Evolutionary conservation across 2,888 invertebrate species (phyloP).

Genomic region (Idaea biselata): DNA sequence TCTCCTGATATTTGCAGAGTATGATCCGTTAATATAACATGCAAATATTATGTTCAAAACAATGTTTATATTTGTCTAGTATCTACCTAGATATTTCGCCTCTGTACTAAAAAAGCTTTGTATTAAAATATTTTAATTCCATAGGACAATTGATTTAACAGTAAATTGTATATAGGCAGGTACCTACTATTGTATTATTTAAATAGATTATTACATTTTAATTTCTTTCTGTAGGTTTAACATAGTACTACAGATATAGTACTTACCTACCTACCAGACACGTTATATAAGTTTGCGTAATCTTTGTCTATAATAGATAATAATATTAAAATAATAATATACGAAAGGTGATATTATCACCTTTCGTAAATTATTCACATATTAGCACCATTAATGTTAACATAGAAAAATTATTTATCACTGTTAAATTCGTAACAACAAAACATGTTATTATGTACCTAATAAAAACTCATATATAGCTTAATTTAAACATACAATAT

Average conservation of each 20-base stretch:
- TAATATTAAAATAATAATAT: too few species aligned
- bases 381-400: neutral
- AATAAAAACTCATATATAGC: too few species aligned
- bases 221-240: too few species aligned
- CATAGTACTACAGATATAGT: neutral
- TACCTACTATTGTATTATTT: too few species aligned
- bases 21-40: neutral
- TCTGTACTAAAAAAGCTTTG: too few species aligned
- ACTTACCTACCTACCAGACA: neutral
- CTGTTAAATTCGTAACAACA: neutral
- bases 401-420: neutral
- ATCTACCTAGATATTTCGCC: neutral
- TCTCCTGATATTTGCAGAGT: neutral
- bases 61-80: neutral
- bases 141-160: too few species aligned
- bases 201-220: too few species aligned
- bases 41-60: neutral
- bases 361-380: neutral
- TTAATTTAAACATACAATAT: neutral
- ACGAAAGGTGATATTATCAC: too few species aligned
- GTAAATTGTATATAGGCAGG: too few species aligned
- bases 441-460: neutral
- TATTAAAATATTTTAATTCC: too few species aligned
- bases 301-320: neutral
- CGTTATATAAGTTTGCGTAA: neutral